Evolutionary conservation across 1,140 invertebrate species (phyloP), one percentile per base, ranked within the genome.

Genomic region (Ceratina calcarata): DNA sequence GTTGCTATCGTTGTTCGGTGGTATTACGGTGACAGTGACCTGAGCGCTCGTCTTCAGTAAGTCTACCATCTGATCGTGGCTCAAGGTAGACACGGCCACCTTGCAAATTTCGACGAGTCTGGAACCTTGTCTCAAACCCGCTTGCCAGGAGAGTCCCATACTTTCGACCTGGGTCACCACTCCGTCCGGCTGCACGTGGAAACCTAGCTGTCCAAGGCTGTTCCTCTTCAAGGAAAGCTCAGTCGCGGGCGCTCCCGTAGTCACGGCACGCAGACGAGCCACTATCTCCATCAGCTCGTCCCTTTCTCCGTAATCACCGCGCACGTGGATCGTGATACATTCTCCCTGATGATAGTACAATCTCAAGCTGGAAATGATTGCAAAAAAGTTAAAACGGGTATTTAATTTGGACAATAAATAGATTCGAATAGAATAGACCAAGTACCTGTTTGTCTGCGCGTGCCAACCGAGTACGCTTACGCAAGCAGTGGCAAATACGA

Each of bases 161-260:
- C 94, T 95, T 92, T 99, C 98, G 0, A 99, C 98, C 89, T 98
- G 97, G 2, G 97, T 99, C 2, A 99, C 97, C 4, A 99, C 95
- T 4, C 98, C 98, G 92, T 99, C 98, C 16, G 97, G 97, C 89
- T 99, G 98, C 27, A 99, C 97, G 91, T 99, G 98, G 93, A 99
- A 99, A 37, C 98, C 98, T 53, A 99, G 94, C 89, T 99, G 97
- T 55, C 97, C 96, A 60, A 96, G 94, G 61, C 95, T 95, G 89
- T 98, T 98, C 22, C 98, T 93, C 80, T 95, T 94, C 82, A 97
- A 93, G 62, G 95, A 96, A 87, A 97, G 94, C 88, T 98, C 96
- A 74, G 95, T 94, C 13, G 95, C 95, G 1, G 96, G 95, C 78
- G 95, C 95, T 32, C 96, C 97, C 80, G 94, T 93, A 7, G 97